Base-by-base conservation (phyloP, 2,888 invertebrate species). In the Dolichomitus sp. region DNA sequence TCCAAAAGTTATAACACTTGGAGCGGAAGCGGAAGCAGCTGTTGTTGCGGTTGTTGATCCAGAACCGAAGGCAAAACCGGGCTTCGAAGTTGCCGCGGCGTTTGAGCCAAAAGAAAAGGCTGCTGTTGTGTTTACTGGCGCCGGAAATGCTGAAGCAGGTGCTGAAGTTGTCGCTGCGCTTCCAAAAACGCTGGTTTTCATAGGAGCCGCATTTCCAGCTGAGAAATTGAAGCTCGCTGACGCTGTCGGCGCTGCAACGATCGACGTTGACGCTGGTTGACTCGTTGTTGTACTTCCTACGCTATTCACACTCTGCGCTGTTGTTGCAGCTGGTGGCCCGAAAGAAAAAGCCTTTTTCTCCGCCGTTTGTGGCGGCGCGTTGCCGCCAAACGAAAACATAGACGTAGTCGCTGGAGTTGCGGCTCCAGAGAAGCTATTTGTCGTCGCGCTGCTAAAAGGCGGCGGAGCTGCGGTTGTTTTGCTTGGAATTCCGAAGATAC, bases 261-360 rank as follows among this genome's bases (percentile, higher is more conserved):
- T 45, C 19, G 84, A 17, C 6, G 42, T 77, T 9, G 73, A 7
- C 11, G 33, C 23, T 1, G 72, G 17, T 19, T 48, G 48, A 6
- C 61, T 70, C 30, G 66, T 72, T 59, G 57, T n/a, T 4, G 50
- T 48, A 30, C 5, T 19, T 14, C 27, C 61, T 6, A 37, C 12
- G 61, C 11, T 48, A 11, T 17, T 48, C 19, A 14, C 37, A 33
- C 2, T 40, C 37, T 45, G 37, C 52, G 65, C 57, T 63, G 17
- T 65, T 17, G 23, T 27, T 9, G 81, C n/a, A 1, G 80, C 9
- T 17, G 65, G 2, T 23, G 37, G 12, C 19, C 72, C 82, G 17
- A 84, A 80, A 0, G 80, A 72, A 7, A 76, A 80, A 12, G 57
- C 7, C 23, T 80, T 78, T 33, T 63, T 63, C 37, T 73, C 78